These are phyloP conservation scores for Ciconia nigra DNA, from an alignment of 2,797 vertebrate genomes.

Conservation along the genomic window DNA sequence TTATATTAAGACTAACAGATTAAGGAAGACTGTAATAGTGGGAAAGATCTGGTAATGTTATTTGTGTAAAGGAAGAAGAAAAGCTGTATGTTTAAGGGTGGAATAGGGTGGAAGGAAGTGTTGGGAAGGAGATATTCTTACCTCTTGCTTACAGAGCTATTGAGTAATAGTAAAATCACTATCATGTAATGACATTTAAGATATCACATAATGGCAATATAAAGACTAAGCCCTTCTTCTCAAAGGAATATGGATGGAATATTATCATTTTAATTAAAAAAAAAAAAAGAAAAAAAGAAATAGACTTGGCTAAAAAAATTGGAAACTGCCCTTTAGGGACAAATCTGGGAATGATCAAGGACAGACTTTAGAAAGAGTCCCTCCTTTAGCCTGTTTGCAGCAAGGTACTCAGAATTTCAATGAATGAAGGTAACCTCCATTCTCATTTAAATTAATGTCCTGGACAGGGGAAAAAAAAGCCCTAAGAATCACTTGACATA, in stretches of 20 bases:
- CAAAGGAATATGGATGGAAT: background rate
- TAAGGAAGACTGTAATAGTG: background rate
- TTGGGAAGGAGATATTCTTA: background rate
- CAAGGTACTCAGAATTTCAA: background rate
- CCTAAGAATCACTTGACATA: background rate
- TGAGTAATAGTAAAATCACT: background rate
- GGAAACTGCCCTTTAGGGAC: background rate
- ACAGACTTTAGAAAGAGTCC: background rate
- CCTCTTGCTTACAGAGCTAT: background rate
- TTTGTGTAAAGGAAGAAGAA: background rate
- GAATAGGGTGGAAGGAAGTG: background rate
- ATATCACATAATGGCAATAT: background rate
- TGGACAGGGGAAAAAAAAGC: background rate
- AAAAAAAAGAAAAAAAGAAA: background rate
- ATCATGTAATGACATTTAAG: background rate
- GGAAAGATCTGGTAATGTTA: background rate
- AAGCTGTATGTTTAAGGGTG: background rate
- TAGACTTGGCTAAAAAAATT: background rate
- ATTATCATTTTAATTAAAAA: slow-evolving; percentile 6
- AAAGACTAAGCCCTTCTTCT: background rate
- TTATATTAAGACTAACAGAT: background rate
- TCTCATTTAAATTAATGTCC: background rate
- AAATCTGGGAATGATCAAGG: background rate
- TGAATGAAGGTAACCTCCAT: background rate
- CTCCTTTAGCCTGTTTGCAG: background rate